These are phyloP conservation scores for Chionomys nivalis DNA, from an alignment of 2,113 vertebrate genomes.

Conservation along the genomic window DNA sequence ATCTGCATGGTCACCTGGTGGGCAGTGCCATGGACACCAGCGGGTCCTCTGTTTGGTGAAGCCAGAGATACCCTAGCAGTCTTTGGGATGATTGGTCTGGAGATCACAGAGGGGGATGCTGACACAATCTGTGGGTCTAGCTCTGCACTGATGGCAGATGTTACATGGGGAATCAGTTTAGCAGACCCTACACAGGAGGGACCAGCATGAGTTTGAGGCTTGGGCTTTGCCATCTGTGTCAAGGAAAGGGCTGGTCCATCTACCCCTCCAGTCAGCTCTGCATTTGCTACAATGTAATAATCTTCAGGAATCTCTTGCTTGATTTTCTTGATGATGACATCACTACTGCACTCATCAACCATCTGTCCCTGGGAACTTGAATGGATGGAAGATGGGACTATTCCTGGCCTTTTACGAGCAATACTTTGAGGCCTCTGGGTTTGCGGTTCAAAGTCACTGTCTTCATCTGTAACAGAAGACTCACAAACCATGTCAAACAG, in stretches of 20 bases:
- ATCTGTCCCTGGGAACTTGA: constrained; percentile 82
- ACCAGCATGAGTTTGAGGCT: constrained; percentile 79
- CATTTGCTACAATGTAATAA: constrained; percentile 91
- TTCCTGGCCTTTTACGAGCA: constrained; percentile 84
- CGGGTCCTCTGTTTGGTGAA: constrained; percentile 81
- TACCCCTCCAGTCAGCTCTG: constrained; percentile 83
- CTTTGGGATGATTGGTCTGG: constrained; percentile 79
- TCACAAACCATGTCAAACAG: constrained; percentile 93
- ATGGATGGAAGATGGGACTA: constrained; percentile 67
- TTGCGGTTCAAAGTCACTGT: constrained; percentile 90
- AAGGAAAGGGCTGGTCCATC: constrained; percentile 85
- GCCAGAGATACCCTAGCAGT: constrained; percentile 80
- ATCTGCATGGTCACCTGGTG: constrained; percentile 82
- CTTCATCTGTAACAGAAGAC: constrained; percentile 93
- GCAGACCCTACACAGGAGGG: constrained; percentile 81
- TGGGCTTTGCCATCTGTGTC: constrained; percentile 88
- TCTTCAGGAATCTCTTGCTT: constrained; percentile 93
- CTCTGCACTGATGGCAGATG: constrained; percentile 77
- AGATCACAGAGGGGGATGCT: constrained; percentile 75
- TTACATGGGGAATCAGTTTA: constrained; percentile 75
- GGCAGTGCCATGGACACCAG: constrained; percentile 55
- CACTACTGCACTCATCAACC: constrained; percentile 79
- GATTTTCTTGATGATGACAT: constrained; percentile 90
- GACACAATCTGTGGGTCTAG: constrained; percentile 83
- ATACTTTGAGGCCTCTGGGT: constrained; percentile 75